A percentile compares a stretch with the other conserved stretches of the same genome.
Evolutionary conservation across 2,113 vertebrate species (phyloP).

Genomic region (Conger conger): DNA sequence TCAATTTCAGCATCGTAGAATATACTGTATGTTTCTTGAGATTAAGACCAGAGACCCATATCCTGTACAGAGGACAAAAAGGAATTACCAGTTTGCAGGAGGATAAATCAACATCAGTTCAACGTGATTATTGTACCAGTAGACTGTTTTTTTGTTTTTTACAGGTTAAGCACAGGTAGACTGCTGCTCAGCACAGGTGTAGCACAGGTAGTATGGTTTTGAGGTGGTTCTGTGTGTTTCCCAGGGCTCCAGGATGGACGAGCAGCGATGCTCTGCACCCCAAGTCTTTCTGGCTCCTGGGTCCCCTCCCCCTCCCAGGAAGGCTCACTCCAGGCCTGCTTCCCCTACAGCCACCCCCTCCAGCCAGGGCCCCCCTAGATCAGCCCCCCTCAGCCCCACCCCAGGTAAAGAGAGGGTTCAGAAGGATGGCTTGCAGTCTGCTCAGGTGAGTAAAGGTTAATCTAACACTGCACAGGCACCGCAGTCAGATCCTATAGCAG

Average conservation of each 20-base stretch:
- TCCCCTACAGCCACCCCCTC: conserved; percentile 4
- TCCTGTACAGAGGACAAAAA: too few species aligned
- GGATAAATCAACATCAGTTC: background rate
- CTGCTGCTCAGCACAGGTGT: too few species aligned
- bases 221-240: background rate
- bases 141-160: too few species aligned
- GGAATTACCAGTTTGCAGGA: too few species aligned
- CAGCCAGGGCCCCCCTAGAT: background rate
- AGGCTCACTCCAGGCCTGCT: conserved; percentile 22
- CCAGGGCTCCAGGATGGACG: conserved; percentile 13
- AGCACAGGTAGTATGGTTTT: background rate
- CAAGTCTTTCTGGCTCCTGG: conserved; percentile 22
- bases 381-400: background rate
- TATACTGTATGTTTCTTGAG: too few species aligned
- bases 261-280: conserved; percentile 12
- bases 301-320: conserved; percentile 29
- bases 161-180: background rate
- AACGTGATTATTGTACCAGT: background rate
- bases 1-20: too few species aligned
- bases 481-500: too few species aligned
- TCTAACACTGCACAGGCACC: too few species aligned
- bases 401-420: background rate
- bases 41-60: too few species aligned
- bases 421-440: background rate
- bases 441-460: conserved; percentile 5